Conservation (phyloP, 2,113 vertebrate genomes). For the Saccopteryx leptura region DNA sequence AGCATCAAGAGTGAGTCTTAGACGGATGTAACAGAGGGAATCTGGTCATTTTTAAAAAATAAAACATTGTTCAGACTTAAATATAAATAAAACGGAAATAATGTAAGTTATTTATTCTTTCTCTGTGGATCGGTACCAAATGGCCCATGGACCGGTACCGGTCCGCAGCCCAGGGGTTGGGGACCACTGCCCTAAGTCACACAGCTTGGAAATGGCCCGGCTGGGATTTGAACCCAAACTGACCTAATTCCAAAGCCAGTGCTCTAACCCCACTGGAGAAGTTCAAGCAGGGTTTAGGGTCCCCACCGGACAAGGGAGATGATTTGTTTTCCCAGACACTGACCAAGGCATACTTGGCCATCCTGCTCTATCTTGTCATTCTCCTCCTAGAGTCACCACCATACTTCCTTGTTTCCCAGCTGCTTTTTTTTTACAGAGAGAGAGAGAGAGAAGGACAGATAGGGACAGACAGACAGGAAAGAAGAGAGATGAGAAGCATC, state of each 20-base stretch:
- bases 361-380: conserved; percentile 1
- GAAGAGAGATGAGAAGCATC: too few species aligned
- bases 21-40: too few species aligned
- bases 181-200: not conserved
- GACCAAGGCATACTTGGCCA: not conserved
- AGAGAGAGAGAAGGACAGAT: too few species aligned
- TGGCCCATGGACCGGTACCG: too few species aligned
- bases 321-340: not conserved
- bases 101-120: too few species aligned
- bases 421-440: not conserved
- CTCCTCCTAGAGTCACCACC: not conserved
- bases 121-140: too few species aligned
- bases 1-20: too few species aligned
- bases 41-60: too few species aligned
- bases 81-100: too few species aligned
- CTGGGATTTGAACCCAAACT: conserved; percentile 15
- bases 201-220: not conserved
- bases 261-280: not conserved
- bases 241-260: not conserved
- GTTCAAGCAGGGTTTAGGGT: not conserved
- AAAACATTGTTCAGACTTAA: too few species aligned
- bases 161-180: too few species aligned
- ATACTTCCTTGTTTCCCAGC: not conserved
- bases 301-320: not conserved
- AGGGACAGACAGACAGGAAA: too few species aligned